Percentiles rank a stretch among this genome's conserved stretches.
Conservation (phyloP, 2,113 vertebrate genomes). For the Lynx canadensis region DNA sequence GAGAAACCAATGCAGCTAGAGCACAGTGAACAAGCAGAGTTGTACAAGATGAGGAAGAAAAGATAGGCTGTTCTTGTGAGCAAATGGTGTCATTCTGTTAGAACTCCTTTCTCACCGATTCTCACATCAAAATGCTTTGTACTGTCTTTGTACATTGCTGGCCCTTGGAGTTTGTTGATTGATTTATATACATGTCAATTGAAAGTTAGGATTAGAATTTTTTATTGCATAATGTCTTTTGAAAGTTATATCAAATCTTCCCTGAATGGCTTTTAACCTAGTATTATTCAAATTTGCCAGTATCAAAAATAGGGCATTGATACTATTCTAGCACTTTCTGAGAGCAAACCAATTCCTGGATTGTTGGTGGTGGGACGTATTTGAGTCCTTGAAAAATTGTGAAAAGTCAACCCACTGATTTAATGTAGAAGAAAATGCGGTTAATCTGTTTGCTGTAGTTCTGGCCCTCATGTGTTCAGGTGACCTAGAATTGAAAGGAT, state of each 20-base stretch:
- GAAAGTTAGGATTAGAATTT: neutral
- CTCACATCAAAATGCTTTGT: neutral
- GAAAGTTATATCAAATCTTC: neutral
- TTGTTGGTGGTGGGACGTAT: neutral
- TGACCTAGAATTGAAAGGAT: constrained; percentile 32
- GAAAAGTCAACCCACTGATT: neutral
- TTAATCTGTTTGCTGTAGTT: neutral
- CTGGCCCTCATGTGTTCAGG: neutral
- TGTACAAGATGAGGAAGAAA: neutral
- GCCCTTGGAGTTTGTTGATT: neutral
- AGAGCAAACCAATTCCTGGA: neutral
- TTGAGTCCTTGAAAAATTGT: neutral
- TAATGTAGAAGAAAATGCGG: neutral
- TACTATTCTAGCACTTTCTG: neutral
- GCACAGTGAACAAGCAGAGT: neutral
- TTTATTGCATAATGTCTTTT: neutral
- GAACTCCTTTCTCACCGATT: neutral
- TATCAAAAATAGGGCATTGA: neutral
- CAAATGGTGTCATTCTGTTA: neutral
- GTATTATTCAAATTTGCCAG: neutral
- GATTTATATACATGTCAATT: neutral
- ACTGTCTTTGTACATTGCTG: neutral
- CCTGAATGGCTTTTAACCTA: neutral
- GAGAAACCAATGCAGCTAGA: neutral
- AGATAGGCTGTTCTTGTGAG: neutral